Evolutionary conservation across 35 echinoderm and acorn worm species (phyloP), one percentile per base, ranked within the genome.

Genomic region (Strongylocentrotus purpuratus): DNA sequence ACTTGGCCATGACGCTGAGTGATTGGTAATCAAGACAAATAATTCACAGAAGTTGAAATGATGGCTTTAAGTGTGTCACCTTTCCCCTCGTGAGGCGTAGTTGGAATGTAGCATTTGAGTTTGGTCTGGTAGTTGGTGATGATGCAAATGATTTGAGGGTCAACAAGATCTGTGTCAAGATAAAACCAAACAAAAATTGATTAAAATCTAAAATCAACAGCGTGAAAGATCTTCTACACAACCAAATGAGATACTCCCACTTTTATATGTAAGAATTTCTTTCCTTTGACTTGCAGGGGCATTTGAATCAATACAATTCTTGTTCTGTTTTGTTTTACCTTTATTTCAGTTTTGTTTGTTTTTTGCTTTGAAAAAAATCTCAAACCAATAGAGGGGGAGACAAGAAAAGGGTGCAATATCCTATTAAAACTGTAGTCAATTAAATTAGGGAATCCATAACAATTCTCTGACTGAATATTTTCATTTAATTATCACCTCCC

Each of bases 1-100:
- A 97, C 8, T 96, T 95, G 46, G 95, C 96, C 95, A 96, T 99
- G 95, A 59, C 96, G 89, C 4, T 45, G 45, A 89, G 45, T 89
- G 65, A n/a, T n/a, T 22, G 65, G 25, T 28, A 78, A 78, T 78
- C 65, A 8, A 2, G 25, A 28, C 33, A 32, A 89, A 17, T 33
- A 25, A 45, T 45, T 89, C 33, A 89, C 32, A 41, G 87, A 45
- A 33, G 33, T 17, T 89, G 87, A 89, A 89, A 89, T 89, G 87
- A 46, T 89, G 87, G 15, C 33, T 22, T 89, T 89, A 9, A 18
- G 4, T 59, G 14, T 45, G 87, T 89, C 87, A 89, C 87, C 87
- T 89, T 46, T 89, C 31, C 87, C 33, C 87, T 89, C 33, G 20
- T 25, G 45, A 33, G 7, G 33, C 14, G 8, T 4, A 13, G 4